A percentile compares a stretch with the other conserved stretches of the same genome.
phyloP scores from a whole-genome alignment of 2,888 invertebrate genomes.

The Eurois occulta region DNA sequence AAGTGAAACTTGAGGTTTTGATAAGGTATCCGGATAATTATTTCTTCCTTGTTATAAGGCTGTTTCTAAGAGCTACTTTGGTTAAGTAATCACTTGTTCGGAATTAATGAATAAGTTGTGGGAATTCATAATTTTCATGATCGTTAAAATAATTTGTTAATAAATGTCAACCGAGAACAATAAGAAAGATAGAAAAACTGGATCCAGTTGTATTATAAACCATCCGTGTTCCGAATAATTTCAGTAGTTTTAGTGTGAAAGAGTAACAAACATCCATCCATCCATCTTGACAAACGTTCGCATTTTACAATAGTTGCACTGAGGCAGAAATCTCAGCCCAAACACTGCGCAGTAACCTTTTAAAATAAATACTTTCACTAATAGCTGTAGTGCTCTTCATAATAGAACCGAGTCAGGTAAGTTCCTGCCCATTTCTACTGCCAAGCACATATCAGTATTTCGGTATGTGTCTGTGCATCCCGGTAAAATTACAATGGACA shows the following conservation, averaged over 20 bases:
- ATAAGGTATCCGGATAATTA: background rate
- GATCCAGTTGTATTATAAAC: too few species aligned
- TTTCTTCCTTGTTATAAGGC: background rate
- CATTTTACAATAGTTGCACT: background rate
- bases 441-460: background rate
- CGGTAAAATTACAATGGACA: background rate
- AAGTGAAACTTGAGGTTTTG: slow-evolving; percentile 20
- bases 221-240: too few species aligned
- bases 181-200: background rate
- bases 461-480: background rate
- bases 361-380: background rate
- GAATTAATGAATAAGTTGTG: background rate
- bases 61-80: background rate
- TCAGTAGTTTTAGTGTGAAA: too few species aligned
- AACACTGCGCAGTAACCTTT: background rate
- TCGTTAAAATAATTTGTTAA: background rate
- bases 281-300: too few species aligned
- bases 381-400: background rate
- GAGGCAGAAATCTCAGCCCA: background rate
- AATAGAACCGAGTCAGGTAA: background rate
- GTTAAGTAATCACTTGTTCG: background rate
- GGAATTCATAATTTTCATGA: background rate
- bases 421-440: background rate
- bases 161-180: background rate
- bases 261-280: background rate